Evolutionary conservation across 2,888 invertebrate species (phyloP), one percentile per base, ranked within the genome.

Genomic region (Meliscaeva auricollis): DNA sequence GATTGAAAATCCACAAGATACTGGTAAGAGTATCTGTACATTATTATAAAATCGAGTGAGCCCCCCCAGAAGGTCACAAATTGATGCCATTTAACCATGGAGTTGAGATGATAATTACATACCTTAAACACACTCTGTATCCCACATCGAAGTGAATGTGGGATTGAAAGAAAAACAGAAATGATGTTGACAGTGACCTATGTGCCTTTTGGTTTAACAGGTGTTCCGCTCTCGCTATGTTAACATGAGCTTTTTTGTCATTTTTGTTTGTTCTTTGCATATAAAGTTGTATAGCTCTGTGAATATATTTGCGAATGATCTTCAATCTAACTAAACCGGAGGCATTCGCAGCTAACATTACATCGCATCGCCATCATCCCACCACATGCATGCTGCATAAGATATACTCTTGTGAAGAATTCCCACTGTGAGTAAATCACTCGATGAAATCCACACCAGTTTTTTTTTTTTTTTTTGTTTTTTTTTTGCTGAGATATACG

Each of bases 101-200:
- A 81, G 81, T 44, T 69, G 81, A 85, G 81, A 77, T 64, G 77
- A 81, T 85, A 85, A 85, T 85, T 85, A 85, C 62, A 85, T 77
- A 72, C 62, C 81, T 73, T 26, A 48, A 50, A 50, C 62, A 60
- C 30, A 54, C 11, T 35, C 26, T 11, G 4, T 64, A 77, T 60
- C 79, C 72, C 60, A 38, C 38, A 9, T 38, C 13, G 20, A 62
- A 52, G 72, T 60, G 80, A 77, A 84, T 76, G 85, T 69, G 85
- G 54, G 66, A 48, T 48, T 8, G 58, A 58, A 32, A 4, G 7
- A 38, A 6, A 38, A 32, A 80, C 64, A 66, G 41, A 70, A 74
- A 68, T 76, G 75, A 85, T 76, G 85, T 81, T 85, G 85, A 85
- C 85, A 85, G 85, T 85, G 85, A 85, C 85, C 85, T 85, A 38